A percentile compares a stretch with the other conserved stretches of the same genome.
phyloP scores from a whole-genome alignment of 2,113 vertebrate genomes.

The Vanacampus margaritifer region DNA sequence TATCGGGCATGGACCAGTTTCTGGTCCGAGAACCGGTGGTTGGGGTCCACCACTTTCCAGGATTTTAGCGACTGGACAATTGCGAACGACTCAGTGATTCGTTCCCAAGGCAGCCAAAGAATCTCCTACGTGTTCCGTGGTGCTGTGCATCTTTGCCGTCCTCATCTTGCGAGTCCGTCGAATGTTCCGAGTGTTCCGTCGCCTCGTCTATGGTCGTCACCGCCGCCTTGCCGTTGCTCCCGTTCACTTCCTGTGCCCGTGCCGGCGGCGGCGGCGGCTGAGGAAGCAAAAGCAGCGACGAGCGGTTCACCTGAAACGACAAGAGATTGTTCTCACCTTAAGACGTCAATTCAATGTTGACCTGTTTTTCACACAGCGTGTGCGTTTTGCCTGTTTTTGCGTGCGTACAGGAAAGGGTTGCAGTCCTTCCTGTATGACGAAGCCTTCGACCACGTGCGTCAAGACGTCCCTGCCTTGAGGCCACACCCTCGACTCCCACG shows the following conservation, averaged over 20 bases:
- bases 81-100: too few relatives aligned
- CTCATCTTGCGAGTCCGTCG: conserved; percentile 61
- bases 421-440: conserved; percentile 95
- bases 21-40: too few relatives aligned
- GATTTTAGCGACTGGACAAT: too few relatives aligned
- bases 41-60: too few relatives aligned
- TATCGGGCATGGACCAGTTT: too few relatives aligned
- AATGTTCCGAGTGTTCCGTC: conserved; percentile 38
- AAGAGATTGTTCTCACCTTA: too few relatives aligned
- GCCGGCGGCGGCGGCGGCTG: conserved; percentile 36
- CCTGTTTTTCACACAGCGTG: background rate
- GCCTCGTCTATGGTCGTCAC: conserved; percentile 32
- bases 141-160: conserved; percentile 38
- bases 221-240: conserved; percentile 47
- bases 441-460: conserved; percentile 95
- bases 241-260: conserved; percentile 56
- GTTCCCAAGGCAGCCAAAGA: too few relatives aligned
- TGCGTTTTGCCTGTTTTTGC: background rate
- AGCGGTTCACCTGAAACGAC: conserved; percentile 66
- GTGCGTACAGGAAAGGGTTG: conserved; percentile 90
- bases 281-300: conserved; percentile 63
- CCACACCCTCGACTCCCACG: conserved; percentile 57
- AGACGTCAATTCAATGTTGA: too few relatives aligned
- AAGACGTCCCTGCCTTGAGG: conserved; percentile 72
- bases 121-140: conserved; percentile 36